Percentiles rank a stretch among this genome's conserved stretches.
Evolutionary conservation across 2,888 invertebrate genomes (phyloP).

Genomic region (Scaptomyza cyrtandrae): DNA sequence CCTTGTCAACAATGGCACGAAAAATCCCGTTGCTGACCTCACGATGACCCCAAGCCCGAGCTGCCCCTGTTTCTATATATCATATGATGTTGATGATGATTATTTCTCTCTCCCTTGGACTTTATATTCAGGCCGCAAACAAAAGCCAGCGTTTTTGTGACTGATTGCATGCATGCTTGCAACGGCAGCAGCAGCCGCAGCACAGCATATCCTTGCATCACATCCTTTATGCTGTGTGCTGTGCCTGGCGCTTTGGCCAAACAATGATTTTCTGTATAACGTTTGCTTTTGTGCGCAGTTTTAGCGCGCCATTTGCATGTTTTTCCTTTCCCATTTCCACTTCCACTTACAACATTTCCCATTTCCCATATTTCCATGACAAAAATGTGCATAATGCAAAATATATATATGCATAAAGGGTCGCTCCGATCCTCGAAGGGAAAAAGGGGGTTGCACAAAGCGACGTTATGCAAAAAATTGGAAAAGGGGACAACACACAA

Average conservation of each 20-base stretch:
- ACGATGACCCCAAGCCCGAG: conserved; percentile 80
- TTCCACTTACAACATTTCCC: conserved; percentile 28
- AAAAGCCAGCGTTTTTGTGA: conserved; percentile 76
- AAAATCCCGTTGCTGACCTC: conserved; percentile 83
- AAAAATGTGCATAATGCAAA: conserved; percentile 63
- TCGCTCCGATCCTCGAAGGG: conserved; percentile 23
- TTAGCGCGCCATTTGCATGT: conserved; percentile 76
- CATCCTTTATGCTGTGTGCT: conserved; percentile 57
- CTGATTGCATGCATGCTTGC: conserved; percentile 68
- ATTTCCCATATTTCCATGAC: conserved; percentile 52
- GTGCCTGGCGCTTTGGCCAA: conserved; percentile 65
- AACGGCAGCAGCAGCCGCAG: conserved; percentile 18
- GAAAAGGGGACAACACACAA: conserved; percentile 29
- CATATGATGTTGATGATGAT: conserved; percentile 49
- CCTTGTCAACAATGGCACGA: conserved; percentile 78
- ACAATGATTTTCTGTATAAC: conserved; percentile 59
- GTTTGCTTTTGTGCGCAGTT: conserved; percentile 54
- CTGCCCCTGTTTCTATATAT: conserved; percentile 49
- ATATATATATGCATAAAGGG: conserved; percentile 41
- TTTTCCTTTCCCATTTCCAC: conserved; percentile 47
- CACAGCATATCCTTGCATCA: conserved; percentile 43
- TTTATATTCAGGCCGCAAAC: conserved; percentile 71
- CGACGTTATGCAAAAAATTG: conserved; percentile 25
- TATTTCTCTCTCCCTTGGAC: conserved; percentile 61
- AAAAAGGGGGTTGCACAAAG: conserved; percentile 41